phyloP scores from a whole-genome alignment of 2,888 invertebrate genomes.

The Dolichopus griseipennis region DNA sequence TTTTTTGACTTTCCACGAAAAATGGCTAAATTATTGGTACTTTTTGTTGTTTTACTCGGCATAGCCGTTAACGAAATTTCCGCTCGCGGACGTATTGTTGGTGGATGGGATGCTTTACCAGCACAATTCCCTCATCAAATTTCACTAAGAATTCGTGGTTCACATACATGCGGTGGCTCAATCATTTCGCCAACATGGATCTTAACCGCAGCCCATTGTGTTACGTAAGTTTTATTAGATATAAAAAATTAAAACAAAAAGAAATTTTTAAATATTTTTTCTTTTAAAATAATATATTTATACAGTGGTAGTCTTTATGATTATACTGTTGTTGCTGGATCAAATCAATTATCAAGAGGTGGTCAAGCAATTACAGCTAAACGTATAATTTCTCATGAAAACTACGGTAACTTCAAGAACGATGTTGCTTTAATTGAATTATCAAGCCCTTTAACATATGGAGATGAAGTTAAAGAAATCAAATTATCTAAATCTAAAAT shows the following conservation, averaged over 20 bases:
- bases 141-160: conserved; percentile 26
- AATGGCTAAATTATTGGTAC: not conserved
- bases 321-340: conserved; percentile 4
- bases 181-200: not conserved
- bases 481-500: conserved; percentile 25
- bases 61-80: not conserved
- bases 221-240: not conserved
- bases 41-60: not conserved
- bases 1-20: not conserved
- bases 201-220: not conserved
- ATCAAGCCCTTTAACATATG: conserved; percentile 24
- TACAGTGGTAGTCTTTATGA: not conserved
- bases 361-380: conserved; percentile 30
- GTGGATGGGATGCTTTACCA: conserved; percentile 31
- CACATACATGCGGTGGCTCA: conserved; percentile 3
- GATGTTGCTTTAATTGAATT: conserved; percentile 30
- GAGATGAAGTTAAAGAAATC: conserved; percentile 26
- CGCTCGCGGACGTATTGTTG: conserved; percentile 23
- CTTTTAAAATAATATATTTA: not conserved
- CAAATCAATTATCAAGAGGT: conserved; percentile 4
- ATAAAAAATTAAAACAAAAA: too few species aligned
- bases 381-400: conserved; percentile 28
- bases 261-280: not conserved
- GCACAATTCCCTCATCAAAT: conserved; percentile 40
- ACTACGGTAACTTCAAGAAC: conserved; percentile 27